These are phyloP conservation scores for Morpho deidamia DNA, from an alignment of 2,888 invertebrate genomes.

Conservation along the genomic window DNA sequence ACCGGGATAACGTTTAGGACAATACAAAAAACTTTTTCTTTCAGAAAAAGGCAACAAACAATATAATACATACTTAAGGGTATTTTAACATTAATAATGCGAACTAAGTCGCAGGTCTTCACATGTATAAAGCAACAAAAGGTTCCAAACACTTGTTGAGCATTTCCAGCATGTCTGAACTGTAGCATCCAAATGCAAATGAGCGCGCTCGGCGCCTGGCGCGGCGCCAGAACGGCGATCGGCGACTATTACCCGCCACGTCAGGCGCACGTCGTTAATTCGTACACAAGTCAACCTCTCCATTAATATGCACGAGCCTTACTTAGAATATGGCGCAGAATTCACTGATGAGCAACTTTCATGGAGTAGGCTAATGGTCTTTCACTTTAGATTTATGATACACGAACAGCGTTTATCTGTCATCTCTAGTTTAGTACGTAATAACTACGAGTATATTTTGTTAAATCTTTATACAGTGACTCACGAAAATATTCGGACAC, in stretches of 20 bases:
- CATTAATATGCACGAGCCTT: conserved; percentile 17
- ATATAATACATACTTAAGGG: too few relatives aligned
- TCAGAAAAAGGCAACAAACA: too few relatives aligned
- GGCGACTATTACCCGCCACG: conserved; percentile 39
- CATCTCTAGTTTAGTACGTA: too few relatives aligned
- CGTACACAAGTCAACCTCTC: conserved; percentile 13
- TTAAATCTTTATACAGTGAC: too few relatives aligned
- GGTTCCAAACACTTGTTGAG: conserved; percentile 25
- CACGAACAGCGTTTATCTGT: background rate
- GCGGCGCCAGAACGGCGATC: conserved; percentile 41
- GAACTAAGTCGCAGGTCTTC: too few relatives aligned
- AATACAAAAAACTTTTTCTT: too few relatives aligned
- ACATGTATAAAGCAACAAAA: background rate
- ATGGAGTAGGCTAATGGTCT: background rate
- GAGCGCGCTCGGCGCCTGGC: conserved; percentile 48
- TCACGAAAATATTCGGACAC: too few relatives aligned
- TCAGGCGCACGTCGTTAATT: conserved; percentile 27
- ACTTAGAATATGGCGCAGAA: conserved; percentile 7
- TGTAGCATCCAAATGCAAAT: conserved; percentile 56
- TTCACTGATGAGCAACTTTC: conserved; percentile 3
- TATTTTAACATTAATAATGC: too few relatives aligned
- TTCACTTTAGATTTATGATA: background rate
- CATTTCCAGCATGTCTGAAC: conserved; percentile 33
- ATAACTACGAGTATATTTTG: too few relatives aligned
- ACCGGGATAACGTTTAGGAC: too few relatives aligned